Percentiles rank a stretch among this genome's conserved stretches.
Conservation (phyloP, 2,888 invertebrate species). For the Eumacrocentrus americanus region DNA sequence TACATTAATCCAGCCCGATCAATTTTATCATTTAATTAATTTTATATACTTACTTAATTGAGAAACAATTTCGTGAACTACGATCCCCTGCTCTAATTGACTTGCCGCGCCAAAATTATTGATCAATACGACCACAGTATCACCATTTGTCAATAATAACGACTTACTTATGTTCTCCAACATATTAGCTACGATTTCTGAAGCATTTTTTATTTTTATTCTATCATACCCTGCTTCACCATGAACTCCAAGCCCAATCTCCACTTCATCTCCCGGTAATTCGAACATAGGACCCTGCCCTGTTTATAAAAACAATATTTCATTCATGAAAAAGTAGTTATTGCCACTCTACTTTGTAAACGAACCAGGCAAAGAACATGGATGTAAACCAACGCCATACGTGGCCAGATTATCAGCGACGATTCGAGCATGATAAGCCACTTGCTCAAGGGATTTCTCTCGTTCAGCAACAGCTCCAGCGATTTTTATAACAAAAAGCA, state of each 20-base stretch:
- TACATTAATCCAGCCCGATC: not conserved
- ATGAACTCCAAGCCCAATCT: constrained; percentile 68
- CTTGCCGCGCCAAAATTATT: constrained; percentile 82
- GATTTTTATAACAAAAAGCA: constrained; percentile 54
- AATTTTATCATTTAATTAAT: constrained; percentile 2
- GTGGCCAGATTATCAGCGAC: constrained; percentile 69
- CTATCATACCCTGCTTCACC: constrained; percentile 66
- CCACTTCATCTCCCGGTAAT: constrained; percentile 70
- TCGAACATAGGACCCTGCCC: constrained; percentile 66
- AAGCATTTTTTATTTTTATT: constrained; percentile 58
- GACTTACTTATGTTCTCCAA: constrained; percentile 54
- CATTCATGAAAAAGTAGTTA: not conserved
- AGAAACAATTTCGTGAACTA: constrained; percentile 70
- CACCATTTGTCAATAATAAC: constrained; percentile 42
- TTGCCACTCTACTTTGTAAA: not conserved
- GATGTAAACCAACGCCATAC: constrained; percentile 71
- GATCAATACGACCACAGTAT: constrained; percentile 70
- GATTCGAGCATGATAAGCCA: constrained; percentile 56
- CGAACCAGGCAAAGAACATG: constrained; percentile 72
- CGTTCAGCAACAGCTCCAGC: constrained; percentile 59
- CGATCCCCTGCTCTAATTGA: constrained; percentile 76
- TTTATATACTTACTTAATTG: constrained; percentile 66
- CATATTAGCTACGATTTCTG: constrained; percentile 64
- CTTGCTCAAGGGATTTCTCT: constrained; percentile 63
- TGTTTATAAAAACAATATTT: constrained; percentile 27